These are phyloP conservation scores for Philereme vetulata DNA, from an alignment of 2,888 invertebrate species.

Conservation along the genomic window DNA sequence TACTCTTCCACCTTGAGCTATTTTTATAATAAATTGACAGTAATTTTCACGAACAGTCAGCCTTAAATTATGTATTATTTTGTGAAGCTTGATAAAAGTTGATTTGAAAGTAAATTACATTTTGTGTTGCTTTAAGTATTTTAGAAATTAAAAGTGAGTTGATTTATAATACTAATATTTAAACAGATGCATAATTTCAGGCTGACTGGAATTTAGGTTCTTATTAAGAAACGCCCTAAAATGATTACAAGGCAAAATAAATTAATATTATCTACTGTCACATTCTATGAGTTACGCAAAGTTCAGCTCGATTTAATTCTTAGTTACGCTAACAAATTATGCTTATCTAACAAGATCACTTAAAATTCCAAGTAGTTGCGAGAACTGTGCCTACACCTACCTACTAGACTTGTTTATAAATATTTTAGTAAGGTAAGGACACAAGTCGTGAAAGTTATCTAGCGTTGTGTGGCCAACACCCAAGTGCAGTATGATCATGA, in stretches of 20 bases:
- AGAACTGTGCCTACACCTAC: conserved; percentile 24
- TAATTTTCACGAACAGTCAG: conserved; percentile 10
- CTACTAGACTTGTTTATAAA: conserved; percentile 10
- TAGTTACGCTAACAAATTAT: conserved; percentile 29
- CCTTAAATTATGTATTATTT: not conserved
- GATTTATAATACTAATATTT: not conserved
- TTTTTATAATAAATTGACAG: conserved; percentile 21
- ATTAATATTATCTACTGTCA: conserved; percentile 10
- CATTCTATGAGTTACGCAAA: conserved; percentile 16
- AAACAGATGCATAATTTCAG: not conserved
- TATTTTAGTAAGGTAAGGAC: conserved; percentile 40
- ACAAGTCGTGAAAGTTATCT: conserved; percentile 39
- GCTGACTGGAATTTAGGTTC: not conserved
- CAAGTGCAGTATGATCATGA: conserved; percentile 42
- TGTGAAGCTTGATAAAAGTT: too few relatives aligned
- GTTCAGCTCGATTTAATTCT: conserved; percentile 13
- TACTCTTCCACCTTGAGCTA: conserved; percentile 32
- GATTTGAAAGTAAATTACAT: too few relatives aligned
- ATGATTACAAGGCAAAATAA: conserved; percentile 38
- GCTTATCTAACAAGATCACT: conserved; percentile 35
- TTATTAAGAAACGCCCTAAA: not conserved
- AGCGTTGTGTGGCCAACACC: conserved; percentile 27
- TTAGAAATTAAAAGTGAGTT: not conserved
- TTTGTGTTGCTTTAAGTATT: too few relatives aligned
- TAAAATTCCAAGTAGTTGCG: conserved; percentile 33